Conservation (phyloP, 2,113 vertebrate species). For the Rhegmatorhina hoffmannsi region DNA sequence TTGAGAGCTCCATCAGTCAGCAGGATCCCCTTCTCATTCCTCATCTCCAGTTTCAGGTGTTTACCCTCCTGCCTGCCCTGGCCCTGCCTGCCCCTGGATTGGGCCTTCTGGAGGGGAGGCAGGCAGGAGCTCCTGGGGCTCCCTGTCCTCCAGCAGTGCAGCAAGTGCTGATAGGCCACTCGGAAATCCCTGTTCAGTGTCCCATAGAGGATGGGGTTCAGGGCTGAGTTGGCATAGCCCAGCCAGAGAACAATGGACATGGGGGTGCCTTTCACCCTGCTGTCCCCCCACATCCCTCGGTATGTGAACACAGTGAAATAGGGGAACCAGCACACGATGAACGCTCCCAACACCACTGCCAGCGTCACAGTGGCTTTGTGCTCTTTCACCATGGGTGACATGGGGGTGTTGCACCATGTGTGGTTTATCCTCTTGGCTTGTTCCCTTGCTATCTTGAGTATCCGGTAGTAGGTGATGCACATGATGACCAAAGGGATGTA, state of each 20-base stretch:
- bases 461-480: conserved; percentile 90
- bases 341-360: conserved; percentile 89
- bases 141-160: conserved; percentile 71
- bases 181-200: conserved; percentile 91
- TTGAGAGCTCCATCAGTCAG: conserved; percentile 4
- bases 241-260: conserved; percentile 84
- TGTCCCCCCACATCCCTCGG: conserved; percentile 76
- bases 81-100: conserved; percentile 31
- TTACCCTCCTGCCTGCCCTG: conserved; percentile 58
- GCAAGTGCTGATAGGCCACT: conserved; percentile 82
- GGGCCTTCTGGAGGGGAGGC: conserved; percentile 5
- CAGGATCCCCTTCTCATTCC: conserved; percentile 31
- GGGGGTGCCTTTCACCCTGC: conserved; percentile 31
- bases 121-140: neutral
- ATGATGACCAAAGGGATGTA: conserved; percentile 89
- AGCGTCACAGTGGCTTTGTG: conserved; percentile 93
- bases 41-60: conserved; percentile 63
- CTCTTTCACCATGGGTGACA: conserved; percentile 76
- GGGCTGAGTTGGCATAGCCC: conserved; percentile 92
- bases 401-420: conserved; percentile 56
- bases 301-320: conserved; percentile 89
- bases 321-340: conserved; percentile 93
- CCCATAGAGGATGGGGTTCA: conserved; percentile 93
- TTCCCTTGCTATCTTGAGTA: conserved; percentile 89
- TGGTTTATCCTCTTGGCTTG: conserved; percentile 89